Conservation (phyloP, 2,888 invertebrate genomes). For the Falcaria lacertinaria region DNA sequence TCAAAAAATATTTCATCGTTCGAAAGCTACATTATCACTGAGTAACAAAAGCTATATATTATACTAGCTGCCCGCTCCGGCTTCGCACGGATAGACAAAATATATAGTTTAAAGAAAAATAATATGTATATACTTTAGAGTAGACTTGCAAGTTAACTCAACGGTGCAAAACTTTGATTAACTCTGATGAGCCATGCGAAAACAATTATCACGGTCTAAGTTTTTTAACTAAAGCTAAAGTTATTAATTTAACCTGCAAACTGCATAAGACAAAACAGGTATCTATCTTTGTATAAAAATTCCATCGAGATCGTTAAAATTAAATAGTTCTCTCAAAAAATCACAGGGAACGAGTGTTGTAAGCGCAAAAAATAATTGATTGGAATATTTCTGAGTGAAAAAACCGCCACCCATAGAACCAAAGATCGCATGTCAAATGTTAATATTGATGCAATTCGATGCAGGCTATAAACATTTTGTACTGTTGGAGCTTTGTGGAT, state of each 20-base stretch:
- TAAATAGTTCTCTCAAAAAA: not conserved
- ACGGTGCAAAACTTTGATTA: not conserved
- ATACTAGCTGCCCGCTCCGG: too few species aligned
- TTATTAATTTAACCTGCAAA: not conserved
- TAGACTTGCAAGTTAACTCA: not conserved
- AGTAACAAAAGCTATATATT: too few species aligned
- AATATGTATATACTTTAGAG: too few species aligned
- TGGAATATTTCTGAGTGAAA: not conserved
- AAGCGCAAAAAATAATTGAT: not conserved
- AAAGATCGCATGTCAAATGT: not conserved
- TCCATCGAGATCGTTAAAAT: not conserved
- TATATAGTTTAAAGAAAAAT: too few species aligned
- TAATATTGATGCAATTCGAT: slow-evolving; percentile 1
- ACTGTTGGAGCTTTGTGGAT: not conserved
- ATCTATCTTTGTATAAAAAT: too few species aligned
- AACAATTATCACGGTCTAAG: not conserved
- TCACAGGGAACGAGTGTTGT: not conserved
- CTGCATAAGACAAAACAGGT: too few species aligned
- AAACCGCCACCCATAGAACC: not conserved
- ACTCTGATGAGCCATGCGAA: not conserved
- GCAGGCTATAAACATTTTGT: not conserved
- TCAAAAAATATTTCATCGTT: too few species aligned
- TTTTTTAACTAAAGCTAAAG: not conserved
- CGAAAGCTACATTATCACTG: too few species aligned
- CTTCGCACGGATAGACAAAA: too few species aligned